Conservation (phyloP, 2,888 invertebrate species). For the Sphecodes monilicornis region DNA sequence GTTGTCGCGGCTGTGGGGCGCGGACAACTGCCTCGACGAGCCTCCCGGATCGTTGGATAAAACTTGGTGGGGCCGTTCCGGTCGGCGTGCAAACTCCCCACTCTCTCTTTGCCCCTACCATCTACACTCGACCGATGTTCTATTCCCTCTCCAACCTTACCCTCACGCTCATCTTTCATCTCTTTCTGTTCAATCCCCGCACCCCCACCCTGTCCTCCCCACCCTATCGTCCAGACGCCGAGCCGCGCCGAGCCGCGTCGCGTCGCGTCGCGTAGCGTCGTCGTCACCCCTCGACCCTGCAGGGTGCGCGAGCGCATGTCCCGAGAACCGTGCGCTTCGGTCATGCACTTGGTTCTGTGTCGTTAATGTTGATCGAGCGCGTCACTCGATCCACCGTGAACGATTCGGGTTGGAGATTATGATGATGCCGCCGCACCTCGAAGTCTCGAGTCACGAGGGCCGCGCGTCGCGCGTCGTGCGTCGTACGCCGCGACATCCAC, state of each 20-base stretch:
- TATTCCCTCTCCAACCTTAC: slow-evolving; percentile 31
- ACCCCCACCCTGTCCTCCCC: slow-evolving; percentile 36
- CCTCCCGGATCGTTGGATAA: slow-evolving; percentile 84
- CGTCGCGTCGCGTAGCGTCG: slow-evolving; percentile 48
- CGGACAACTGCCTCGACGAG: slow-evolving; percentile 83
- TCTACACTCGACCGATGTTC: slow-evolving; percentile 27
- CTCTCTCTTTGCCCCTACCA: slow-evolving; percentile 58
- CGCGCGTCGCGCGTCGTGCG: neutral
- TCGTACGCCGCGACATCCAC: neutral
- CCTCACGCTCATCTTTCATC: slow-evolving; percentile 44
- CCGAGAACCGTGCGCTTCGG: slow-evolving; percentile 34
- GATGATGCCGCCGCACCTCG: slow-evolving; percentile 26
- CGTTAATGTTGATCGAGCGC: slow-evolving; percentile 64
- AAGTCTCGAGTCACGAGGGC: neutral
- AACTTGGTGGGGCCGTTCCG: slow-evolving; percentile 82
- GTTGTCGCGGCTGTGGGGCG: slow-evolving; percentile 82
- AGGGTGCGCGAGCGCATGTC: slow-evolving; percentile 59
- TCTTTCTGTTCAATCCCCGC: slow-evolving; percentile 33
- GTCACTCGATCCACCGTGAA: slow-evolving; percentile 48
- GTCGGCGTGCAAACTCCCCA: slow-evolving; percentile 81
- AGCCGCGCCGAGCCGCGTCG: slow-evolving; percentile 48
- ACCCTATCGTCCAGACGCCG: slow-evolving; percentile 23
- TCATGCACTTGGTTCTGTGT: slow-evolving; percentile 56
- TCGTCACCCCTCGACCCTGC: slow-evolving; percentile 51
- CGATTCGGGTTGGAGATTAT: slow-evolving; percentile 63